Conservation (phyloP, 2,888 invertebrate species). For the Sturmia bella region DNA sequence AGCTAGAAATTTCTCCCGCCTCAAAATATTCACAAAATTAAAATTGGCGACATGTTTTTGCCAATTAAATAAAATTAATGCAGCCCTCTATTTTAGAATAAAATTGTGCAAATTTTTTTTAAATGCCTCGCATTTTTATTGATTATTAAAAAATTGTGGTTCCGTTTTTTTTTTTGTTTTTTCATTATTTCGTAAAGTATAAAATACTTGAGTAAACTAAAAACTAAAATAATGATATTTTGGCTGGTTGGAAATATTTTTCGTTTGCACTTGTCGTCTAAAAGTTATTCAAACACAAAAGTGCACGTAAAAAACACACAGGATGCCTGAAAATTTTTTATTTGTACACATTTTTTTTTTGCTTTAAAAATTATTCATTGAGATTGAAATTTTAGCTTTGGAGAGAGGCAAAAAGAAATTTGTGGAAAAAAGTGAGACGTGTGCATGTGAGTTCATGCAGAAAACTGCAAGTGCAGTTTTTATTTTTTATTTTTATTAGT, state of each 20-base stretch:
- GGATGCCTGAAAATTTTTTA: conserved; percentile 1
- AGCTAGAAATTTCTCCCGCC: no score
- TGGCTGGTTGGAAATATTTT: background rate
- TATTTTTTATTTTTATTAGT: conserved; percentile 20
- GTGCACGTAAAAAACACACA: background rate
- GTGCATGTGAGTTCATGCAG: conserved; percentile 60
- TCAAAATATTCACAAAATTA: no score
- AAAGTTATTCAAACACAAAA: conserved; percentile 3
- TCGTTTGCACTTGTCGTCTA: conserved; percentile 37
- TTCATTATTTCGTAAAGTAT: no score
- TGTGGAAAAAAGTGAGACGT: conserved; percentile 50
- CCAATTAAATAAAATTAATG: no score
- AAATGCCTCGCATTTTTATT: no score
- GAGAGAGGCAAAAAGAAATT: background rate
- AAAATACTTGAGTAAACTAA: no score
- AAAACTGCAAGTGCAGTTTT: conserved; percentile 56
- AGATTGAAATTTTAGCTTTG: conserved; percentile 5
- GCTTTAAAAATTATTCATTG: background rate
- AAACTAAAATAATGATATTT: background rate
- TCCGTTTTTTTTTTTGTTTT: no score
- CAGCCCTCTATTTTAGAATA: no score
- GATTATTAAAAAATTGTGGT: no score
- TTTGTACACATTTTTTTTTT: background rate
- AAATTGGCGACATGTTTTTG: no score
- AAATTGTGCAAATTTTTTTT: no score